These are phyloP conservation scores for Myotis myotis DNA, from an alignment of 2,797 vertebrate species.

Conservation along the genomic window DNA sequence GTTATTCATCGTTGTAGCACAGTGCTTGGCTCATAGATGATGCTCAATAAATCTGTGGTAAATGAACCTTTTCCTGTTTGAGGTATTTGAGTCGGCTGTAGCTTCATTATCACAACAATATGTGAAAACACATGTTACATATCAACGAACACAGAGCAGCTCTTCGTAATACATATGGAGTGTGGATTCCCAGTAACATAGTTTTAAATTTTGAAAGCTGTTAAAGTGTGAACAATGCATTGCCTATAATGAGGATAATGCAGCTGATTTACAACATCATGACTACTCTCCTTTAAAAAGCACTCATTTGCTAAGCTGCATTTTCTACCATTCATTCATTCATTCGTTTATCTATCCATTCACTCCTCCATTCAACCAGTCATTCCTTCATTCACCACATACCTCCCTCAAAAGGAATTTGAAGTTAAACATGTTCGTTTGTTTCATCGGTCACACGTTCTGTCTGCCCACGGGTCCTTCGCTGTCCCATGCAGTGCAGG, in stretches of 20 bases:
- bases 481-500: not conserved
- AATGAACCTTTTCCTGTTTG: slow-evolving; percentile 53
- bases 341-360: not conserved
- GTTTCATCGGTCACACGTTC: not conserved
- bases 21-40: slow-evolving; percentile 39
- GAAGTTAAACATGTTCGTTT: not conserved
- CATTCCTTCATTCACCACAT: not conserved
- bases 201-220: not conserved
- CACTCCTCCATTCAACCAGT: not conserved
- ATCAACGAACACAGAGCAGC: not conserved
- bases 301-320: not conserved
- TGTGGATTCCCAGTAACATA: not conserved
- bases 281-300: not conserved
- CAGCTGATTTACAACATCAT: not conserved
- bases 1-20: not conserved
- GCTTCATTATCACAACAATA: not conserved
- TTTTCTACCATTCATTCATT: not conserved
- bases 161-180: not conserved
- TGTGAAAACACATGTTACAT: not conserved
- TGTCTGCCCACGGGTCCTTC: not conserved
- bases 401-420: slow-evolving; percentile 5
- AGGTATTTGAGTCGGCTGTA: not conserved
- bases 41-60: slow-evolving; percentile 58
- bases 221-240: not conserved
- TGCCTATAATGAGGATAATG: not conserved